Conservation (phyloP, 2,888 invertebrate genomes). For the Cryptops parisi region DNA sequence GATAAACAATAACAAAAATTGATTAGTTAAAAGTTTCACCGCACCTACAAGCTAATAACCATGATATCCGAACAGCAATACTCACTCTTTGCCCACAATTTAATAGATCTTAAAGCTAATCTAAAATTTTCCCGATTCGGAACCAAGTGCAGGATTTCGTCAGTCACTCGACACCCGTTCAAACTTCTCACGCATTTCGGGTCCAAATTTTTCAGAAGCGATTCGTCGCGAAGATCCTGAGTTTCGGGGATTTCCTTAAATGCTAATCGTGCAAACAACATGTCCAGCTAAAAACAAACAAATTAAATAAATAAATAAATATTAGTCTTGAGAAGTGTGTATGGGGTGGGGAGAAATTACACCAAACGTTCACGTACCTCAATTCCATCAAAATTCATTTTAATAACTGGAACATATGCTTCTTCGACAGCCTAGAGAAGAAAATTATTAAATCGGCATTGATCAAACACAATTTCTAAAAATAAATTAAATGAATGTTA, state of each 20-base stretch:
- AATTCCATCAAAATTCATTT: slow-evolving; percentile 96
- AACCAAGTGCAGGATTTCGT: slow-evolving; percentile 90
- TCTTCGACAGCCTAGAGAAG: slow-evolving; percentile 73
- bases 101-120: slow-evolving; percentile 82
- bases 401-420: slow-evolving; percentile 97
- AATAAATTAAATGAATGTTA: neutral
- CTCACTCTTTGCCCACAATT: slow-evolving; percentile 94
- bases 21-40: neutral
- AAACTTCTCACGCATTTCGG: slow-evolving; percentile 91
- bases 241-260: slow-evolving; percentile 89
- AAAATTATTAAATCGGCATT: slow-evolving; percentile 12
- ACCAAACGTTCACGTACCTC: slow-evolving; percentile 49
- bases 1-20: neutral
- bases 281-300: slow-evolving; percentile 48
- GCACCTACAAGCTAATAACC: neutral
- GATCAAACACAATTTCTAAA: neutral
- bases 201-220: slow-evolving; percentile 80
- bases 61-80: slow-evolving; percentile 10
- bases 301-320: no score
- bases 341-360: no score
- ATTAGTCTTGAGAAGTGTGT: no score
- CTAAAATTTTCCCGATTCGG: slow-evolving; percentile 90
- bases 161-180: slow-evolving; percentile 96
- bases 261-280: slow-evolving; percentile 88
- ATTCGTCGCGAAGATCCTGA: slow-evolving; percentile 74